Evolutionary conservation across 2,888 invertebrate genomes (phyloP), one percentile per base, ranked within the genome.

Genomic region (Pogonocherus hispidulus): DNA sequence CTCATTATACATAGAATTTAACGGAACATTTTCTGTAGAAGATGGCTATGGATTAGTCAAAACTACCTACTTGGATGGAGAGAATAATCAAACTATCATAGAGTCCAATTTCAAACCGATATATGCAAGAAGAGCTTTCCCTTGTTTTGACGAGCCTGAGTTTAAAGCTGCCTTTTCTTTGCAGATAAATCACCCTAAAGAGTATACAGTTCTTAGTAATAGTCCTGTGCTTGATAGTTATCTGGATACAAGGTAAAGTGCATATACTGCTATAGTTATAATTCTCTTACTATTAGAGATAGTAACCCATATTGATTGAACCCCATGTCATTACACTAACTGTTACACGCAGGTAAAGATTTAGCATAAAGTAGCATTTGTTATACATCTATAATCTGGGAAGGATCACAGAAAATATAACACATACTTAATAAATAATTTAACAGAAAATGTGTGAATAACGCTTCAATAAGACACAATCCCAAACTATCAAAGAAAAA

Each of bases 101-200:
- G 41, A 19, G 41, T 56, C 56, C 5, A 35, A 35, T 14, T 56
- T 56, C 20, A 22, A 56, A 14, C 56, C 56, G 5, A 41, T 37
- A 20, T 56, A 56, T 14, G 56, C 56, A 2, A 56, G 56, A 41
- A 5, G 56, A 1, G 56, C 41, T 6, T 56, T 56, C n/a, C 56
- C 56, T 3, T 56, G 56, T 22, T 56, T 56, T 18, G 56, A 56
- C 14, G 56, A 56, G 20, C 56, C 41, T 22, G 41, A 56, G 3
- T 20, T 56, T 19, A 37, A 22, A 20, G 37, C 56, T 41, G 1
- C 3, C 11, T 56, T 56, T 41, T 37, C 41, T 3, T n/a, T 56
- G 11, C 14, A 20, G 14, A 8, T 56, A 9, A 41, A 9, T 0
- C n/a, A 56, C 19, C 56, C 56, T n/a, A 6, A 11, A 9, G 22